Evolutionary conservation across 2,888 invertebrate genomes (phyloP), one percentile per base, ranked within the genome.

Genomic region (Didymodactylos carnosus): DNA sequence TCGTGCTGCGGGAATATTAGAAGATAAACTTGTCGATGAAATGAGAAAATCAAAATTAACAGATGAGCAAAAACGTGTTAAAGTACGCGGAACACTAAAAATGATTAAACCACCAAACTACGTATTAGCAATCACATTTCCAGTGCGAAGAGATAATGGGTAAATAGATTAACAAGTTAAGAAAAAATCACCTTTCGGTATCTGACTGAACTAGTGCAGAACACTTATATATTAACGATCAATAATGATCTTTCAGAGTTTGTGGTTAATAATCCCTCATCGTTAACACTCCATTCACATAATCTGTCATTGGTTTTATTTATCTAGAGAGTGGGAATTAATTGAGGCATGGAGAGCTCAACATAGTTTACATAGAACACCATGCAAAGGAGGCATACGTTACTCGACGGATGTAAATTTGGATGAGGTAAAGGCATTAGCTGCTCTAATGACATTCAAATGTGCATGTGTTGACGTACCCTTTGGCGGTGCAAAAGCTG

Each of bases 331-430:
- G 82, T 95, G 93, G 83, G 95, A 98, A 85, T 81, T 97, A 88
- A 93, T 98, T 81, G 91, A 89, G 78, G 98, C 94, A 19, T 98
- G 94, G 86, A 87, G 98, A 80, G 94, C 97, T 69, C 98, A 99
- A 84, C 98, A 99, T 86, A 90, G 89, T 78, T 91, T 93, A 75
- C 98, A 98, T 86, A 89, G 94, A 83, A 90, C 91, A 76, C 98
- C 98, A 75, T 94, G 93, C 81, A 98, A 98, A 89, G 97, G 97
- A 88, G 95, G 95, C 93, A 94, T 98, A 82, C 89, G 97, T 83
- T 98, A 89, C 87, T 92, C 92, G 77, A 86, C 88, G 84, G 91
- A 94, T 82, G 95, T 97, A 35, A 88, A 88, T 78, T 87, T 90
- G 41, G 93, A 93, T 82, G 94, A 97, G 84, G 94, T 98, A 1